Evolutionary conservation across 2,113 vertebrate species (phyloP).

Genomic region (Oreocharis arfaki): DNA sequence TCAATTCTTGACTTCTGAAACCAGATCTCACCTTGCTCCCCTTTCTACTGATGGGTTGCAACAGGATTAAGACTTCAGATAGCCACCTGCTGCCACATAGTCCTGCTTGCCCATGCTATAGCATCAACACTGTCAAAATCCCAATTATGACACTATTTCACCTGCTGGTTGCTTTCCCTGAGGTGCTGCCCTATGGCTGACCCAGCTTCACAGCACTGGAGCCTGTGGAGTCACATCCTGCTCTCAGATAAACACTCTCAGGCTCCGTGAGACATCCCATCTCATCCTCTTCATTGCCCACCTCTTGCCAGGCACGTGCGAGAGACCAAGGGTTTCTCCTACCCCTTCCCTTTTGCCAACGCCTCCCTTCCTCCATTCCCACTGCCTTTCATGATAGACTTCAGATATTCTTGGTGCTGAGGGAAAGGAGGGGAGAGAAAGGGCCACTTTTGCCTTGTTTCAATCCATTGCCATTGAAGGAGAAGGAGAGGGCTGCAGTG

Average conservation of each 20-base stretch:
- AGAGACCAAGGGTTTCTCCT: not conserved
- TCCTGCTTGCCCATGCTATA: not conserved
- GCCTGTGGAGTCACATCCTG: accelerated
- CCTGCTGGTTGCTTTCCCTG: not conserved
- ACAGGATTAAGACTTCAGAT: not conserved
- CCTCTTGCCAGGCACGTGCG: accelerated
- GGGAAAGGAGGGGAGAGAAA: not conserved
- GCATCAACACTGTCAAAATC: not conserved
- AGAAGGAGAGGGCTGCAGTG: not conserved
- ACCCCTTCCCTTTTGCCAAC: not conserved
- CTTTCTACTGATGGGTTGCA: not conserved
- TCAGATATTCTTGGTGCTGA: not conserved
- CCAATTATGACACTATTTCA: not conserved
- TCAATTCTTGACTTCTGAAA: not conserved
- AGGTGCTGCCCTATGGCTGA: not conserved
- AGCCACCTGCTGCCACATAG: not conserved
- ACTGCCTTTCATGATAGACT: not conserved
- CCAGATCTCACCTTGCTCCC: not conserved
- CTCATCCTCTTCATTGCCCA: not conserved
- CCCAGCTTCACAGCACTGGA: not conserved
- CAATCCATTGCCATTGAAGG: not conserved
- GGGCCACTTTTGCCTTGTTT: not conserved
- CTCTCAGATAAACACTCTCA: not conserved
- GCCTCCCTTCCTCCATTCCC: not conserved
- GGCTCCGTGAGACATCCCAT: not conserved